Evolutionary conservation across 2,888 invertebrate genomes (phyloP).

Genomic region (Cryptus armator): DNA sequence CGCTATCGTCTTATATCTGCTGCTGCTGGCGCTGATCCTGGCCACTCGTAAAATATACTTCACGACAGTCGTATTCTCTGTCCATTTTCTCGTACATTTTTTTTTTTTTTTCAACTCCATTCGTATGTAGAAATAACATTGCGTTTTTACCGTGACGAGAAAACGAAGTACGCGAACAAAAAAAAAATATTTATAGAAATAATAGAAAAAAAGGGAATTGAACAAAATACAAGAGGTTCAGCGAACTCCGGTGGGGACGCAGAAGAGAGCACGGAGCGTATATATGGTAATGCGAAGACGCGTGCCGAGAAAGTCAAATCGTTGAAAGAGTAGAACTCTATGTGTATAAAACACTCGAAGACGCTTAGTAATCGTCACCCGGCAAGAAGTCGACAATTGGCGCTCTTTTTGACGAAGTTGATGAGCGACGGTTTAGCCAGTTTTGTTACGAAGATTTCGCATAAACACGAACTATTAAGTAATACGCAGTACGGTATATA

Average conservation of each 20-base stretch:
- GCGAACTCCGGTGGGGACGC: slow-evolving; percentile 67
- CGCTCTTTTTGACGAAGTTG: slow-evolving; percentile 11
- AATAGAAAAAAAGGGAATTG: slow-evolving; percentile 19
- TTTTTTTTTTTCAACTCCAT: not conserved
- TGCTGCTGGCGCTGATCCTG: slow-evolving; percentile 31
- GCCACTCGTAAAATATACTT: slow-evolving; percentile 52
- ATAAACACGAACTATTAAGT: not conserved
- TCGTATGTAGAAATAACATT: not conserved
- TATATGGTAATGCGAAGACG: slow-evolving; percentile 75
- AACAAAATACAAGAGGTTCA: slow-evolving; percentile 68
- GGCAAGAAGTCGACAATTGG: slow-evolving; percentile 13
- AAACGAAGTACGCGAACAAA: slow-evolving; percentile 25
- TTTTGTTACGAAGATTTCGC: not conserved
- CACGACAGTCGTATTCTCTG: slow-evolving; percentile 37
- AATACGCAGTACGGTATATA: not conserved
- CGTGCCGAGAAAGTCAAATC: slow-evolving; percentile 78
- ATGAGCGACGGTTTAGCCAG: slow-evolving; percentile 1
- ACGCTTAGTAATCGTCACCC: slow-evolving; percentile 26
- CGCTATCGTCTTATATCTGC: slow-evolving; percentile 51
- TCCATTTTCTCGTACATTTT: not conserved
- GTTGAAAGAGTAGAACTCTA: not conserved
- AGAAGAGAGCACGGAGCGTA: slow-evolving; percentile 62
- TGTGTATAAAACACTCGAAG: slow-evolving; percentile 61
- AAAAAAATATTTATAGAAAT: slow-evolving; percentile 9
- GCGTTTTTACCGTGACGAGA: slow-evolving; percentile 13